phyloP scores from a whole-genome alignment of 1,140 invertebrate genomes.

The Eumaeus atala region DNA sequence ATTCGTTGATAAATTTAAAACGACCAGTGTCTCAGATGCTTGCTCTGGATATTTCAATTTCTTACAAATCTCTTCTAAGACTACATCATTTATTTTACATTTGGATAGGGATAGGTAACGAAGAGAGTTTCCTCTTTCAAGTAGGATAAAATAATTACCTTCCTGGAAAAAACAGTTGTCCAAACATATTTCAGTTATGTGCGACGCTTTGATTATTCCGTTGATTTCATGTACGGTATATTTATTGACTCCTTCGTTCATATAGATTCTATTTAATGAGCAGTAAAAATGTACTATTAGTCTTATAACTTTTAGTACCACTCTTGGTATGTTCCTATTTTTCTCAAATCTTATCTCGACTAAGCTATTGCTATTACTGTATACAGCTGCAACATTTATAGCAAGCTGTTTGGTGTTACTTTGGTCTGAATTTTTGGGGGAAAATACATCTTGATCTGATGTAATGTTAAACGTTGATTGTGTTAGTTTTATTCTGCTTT shows the following conservation, averaged over 20 bases:
- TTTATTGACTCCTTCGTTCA: conserved; percentile 33
- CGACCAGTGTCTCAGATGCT: conserved; percentile 35
- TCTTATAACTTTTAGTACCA: conserved; percentile 36
- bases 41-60: conserved; percentile 32
- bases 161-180: conserved; percentile 35
- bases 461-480: too few relatives aligned
- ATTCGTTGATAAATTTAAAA: conserved; percentile 48
- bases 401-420: not conserved
- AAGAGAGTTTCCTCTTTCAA: conserved; percentile 29
- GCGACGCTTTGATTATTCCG: conserved; percentile 30
- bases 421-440: too few relatives aligned
- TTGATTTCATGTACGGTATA: conserved; percentile 38
- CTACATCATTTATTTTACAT: conserved; percentile 42
- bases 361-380: conserved; percentile 31
- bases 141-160: conserved; percentile 41
- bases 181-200: conserved; percentile 42
- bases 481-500: too few relatives aligned
- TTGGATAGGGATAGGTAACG: conserved; percentile 39
- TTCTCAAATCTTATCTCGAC: conserved; percentile 37
- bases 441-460: too few relatives aligned
- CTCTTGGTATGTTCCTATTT: conserved; percentile 33
- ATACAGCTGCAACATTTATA: conserved; percentile 30
- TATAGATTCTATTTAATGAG: conserved; percentile 28
- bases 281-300: conserved; percentile 33
- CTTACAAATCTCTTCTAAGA: conserved; percentile 31